phyloP scores from a whole-genome alignment of 2,797 vertebrate species.

The Spatula clypeata region DNA sequence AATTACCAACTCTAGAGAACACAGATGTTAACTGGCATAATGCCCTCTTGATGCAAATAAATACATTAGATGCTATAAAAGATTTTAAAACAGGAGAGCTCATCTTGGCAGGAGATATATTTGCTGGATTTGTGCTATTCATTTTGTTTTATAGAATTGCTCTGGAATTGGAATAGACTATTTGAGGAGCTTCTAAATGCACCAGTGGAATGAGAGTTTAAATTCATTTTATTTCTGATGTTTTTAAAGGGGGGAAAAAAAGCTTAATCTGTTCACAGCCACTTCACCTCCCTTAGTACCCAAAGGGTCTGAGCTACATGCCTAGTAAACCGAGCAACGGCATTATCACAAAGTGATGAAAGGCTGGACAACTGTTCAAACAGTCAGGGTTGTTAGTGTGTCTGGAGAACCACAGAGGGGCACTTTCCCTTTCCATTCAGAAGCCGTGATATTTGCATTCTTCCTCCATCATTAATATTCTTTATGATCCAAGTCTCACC shows the following conservation, averaged over 20 bases:
- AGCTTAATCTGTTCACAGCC: background rate
- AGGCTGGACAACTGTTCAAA: background rate
- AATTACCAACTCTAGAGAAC: slow-evolving; percentile 77
- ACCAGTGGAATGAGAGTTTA: slow-evolving; percentile 44
- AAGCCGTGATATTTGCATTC: background rate
- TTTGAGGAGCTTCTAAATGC: slow-evolving; percentile 65
- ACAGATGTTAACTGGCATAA: slow-evolving; percentile 77
- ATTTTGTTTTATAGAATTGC: slow-evolving; percentile 74
- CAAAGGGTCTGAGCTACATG: background rate
- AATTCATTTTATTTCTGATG: slow-evolving; percentile 50
- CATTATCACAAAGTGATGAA: background rate
- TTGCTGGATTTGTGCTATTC: slow-evolving; percentile 73
- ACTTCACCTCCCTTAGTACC: background rate
- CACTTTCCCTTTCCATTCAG: background rate
- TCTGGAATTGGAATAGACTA: slow-evolving; percentile 56
- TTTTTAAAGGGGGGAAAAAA: background rate
- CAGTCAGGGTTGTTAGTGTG: background rate
- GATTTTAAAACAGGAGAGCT: slow-evolving; percentile 76
- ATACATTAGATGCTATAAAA: slow-evolving; percentile 73
- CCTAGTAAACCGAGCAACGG: background rate
- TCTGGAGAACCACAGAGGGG: background rate
- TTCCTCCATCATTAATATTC: background rate
- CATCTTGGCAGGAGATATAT: slow-evolving; percentile 74
- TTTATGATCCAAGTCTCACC: background rate
- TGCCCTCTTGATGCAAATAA: slow-evolving; percentile 77